phyloP scores from a whole-genome alignment of 2,797 vertebrate genomes.

The Ataeniobius toweri region DNA sequence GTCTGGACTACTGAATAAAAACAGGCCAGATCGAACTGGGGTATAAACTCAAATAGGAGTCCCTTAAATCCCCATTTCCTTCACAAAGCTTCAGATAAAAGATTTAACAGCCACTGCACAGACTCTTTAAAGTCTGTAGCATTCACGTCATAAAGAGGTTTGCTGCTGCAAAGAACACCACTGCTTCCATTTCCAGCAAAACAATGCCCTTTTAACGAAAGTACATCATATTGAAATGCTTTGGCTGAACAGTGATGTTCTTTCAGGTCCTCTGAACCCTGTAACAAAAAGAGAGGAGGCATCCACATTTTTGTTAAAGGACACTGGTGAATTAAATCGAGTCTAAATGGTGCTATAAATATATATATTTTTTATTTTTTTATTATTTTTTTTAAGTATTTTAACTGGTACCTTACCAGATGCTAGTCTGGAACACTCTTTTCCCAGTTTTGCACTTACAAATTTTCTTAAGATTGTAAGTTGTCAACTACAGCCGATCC shows the following conservation, averaged over 20 bases:
- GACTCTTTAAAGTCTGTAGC: constrained; percentile 56
- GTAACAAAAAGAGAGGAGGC: constrained; percentile 72
- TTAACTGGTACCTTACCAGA: constrained; percentile 33
- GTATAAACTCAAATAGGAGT: constrained; percentile 42
- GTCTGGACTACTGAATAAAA: constrained; percentile 43
- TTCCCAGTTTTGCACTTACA: constrained; percentile 67
- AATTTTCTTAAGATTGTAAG: constrained; percentile 64
- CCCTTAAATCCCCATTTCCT: constrained; percentile 58
- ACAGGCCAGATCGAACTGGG: constrained; percentile 48
- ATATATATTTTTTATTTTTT: constrained; percentile 35
- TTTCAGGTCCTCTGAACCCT: constrained; percentile 73
- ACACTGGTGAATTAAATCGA: constrained; percentile 47
- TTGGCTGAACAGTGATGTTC: constrained; percentile 76
- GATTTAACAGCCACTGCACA: constrained; percentile 53
- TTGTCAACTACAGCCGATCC: constrained; percentile 70
- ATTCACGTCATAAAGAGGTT: constrained; percentile 56
- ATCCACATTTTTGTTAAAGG: constrained; percentile 59
- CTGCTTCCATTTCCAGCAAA: constrained; percentile 69
- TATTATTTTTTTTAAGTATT: neutral
- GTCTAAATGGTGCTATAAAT: constrained; percentile 30
- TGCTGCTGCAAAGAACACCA: constrained; percentile 75
- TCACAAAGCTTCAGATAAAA: constrained; percentile 55
- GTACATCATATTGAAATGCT: constrained; percentile 55
- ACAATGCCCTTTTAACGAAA: constrained; percentile 59
- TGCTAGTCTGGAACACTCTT: constrained; percentile 41